Base-by-base conservation (phyloP, 2,113 vertebrate genomes). In the Grantiella picta region DNA sequence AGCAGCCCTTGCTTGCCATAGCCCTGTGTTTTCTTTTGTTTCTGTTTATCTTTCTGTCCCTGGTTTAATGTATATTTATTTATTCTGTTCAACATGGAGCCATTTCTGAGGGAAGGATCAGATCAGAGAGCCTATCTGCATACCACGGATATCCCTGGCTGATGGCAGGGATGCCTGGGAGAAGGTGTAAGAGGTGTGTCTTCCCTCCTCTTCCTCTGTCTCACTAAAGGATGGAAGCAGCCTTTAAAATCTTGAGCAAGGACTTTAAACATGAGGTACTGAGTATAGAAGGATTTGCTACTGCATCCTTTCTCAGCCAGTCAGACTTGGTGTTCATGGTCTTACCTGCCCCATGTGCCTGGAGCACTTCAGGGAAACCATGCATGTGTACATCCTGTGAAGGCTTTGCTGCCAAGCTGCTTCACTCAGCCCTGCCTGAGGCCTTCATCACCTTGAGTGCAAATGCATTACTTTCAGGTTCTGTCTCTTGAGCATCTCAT, bases 111-210 rank as follows among this genome's bases (percentile, higher is more conserved):
- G 42, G 33, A 84, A 86, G 44, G 22, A 49, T 89, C 61, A 75
- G 22, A 49, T 89, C 61, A 75, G 29, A n/a, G 11, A 71, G 7
- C 5, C 56, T 33, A 35, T 42, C 56, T 3, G 1, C 42, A 13
- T 44, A 24, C 29, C 29, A 47, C 0, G 0, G 24, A 7, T 45
- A 44, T 50, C 24, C 19, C 29, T 3, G 2, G 17, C 38, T 86
- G 64, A 78, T 40, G 10, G 25, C 72, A 78, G 42, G 9, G 19
- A 36, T 40, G 33, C 28, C 77, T 5, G 5, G 29, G 15, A 70
- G 57, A 59, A 76, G 40, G 5, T 65, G 7, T 40, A 42, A 81
- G 16, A 20, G 4, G 2, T 36, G 40, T 50, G 12, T 27, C 22
- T 17, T 85, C 15, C 28, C 19, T 79, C 12, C 11, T 59, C 22